Percentiles rank a stretch among this genome's conserved stretches.
Conservation (phyloP, 2,797 vertebrate species). For the Scolopax rusticola region DNA sequence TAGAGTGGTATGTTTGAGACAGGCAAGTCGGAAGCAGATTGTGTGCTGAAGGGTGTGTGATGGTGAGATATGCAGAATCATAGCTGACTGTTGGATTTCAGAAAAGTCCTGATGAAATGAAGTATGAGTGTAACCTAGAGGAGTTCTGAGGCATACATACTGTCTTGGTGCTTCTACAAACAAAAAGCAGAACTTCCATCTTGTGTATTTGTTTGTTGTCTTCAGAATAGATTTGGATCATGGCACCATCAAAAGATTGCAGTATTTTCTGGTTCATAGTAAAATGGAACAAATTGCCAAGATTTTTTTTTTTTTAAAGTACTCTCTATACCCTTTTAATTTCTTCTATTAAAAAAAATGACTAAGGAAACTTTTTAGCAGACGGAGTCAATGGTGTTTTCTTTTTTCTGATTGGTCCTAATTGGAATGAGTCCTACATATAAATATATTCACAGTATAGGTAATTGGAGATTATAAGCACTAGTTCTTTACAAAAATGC, state of each 20-base stretch:
- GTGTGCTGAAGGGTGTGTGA: not conserved
- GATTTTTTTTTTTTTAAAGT: not conserved
- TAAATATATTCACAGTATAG: constrained; percentile 45
- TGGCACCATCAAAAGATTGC: not conserved
- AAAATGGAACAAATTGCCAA: not conserved
- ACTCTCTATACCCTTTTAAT: not conserved
- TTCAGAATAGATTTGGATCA: not conserved
- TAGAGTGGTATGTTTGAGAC: not conserved
- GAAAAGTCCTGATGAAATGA: not conserved
- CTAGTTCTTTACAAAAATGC: constrained; percentile 16
- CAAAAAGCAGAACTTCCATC: not conserved
- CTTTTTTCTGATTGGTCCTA: not conserved
- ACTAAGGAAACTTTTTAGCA: not conserved
- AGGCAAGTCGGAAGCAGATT: not conserved
- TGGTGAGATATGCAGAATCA: not conserved
- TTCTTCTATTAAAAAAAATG: not conserved
- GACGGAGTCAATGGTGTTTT: not conserved
- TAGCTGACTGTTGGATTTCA: not conserved
- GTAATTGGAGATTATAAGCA: constrained; percentile 46
- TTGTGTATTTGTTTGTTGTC: not conserved
- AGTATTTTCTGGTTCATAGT: not conserved
- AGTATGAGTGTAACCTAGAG: not conserved
- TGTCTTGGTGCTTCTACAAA: not conserved
- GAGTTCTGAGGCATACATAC: not conserved
- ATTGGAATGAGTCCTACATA: constrained; percentile 24